These are phyloP conservation scores for Varanus salvator DNA, from an alignment of 2,113 vertebrate species.

Conservation along the genomic window DNA sequence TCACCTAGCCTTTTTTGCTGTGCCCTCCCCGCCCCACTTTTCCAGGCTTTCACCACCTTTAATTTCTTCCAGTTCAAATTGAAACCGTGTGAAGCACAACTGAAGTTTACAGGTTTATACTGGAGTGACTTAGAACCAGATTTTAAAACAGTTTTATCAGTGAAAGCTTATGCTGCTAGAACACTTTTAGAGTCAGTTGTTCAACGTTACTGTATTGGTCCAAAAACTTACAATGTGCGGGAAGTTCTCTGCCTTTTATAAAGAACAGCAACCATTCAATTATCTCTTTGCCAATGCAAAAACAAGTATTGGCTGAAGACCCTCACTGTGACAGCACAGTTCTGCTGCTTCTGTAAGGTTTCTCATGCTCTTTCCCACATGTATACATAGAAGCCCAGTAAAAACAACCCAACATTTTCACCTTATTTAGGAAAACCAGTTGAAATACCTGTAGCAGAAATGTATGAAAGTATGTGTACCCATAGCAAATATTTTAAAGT, in stretches of 20 bases:
- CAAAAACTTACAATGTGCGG: slow-evolving; percentile 40
- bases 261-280: slow-evolving; percentile 34
- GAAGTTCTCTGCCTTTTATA: slow-evolving; percentile 50
- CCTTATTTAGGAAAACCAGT: slow-evolving; percentile 50
- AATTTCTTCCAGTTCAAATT: background rate
- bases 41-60: background rate
- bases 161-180: background rate
- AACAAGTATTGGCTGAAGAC: slow-evolving; percentile 41
- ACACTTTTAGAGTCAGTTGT: background rate
- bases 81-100: background rate
- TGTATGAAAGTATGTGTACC: slow-evolving; percentile 41
- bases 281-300: slow-evolving; percentile 42
- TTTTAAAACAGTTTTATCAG: background rate
- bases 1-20: slow-evolving; percentile 35
- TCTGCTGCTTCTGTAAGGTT: background rate
- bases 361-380: background rate
- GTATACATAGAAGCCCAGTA: background rate
- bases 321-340: background rate
- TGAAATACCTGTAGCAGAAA: background rate
- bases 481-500: slow-evolving; percentile 48
- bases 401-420: slow-evolving; percentile 26
- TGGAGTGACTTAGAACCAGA: background rate
- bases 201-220: background rate
- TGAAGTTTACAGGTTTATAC: background rate
- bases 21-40: background rate